Evolutionary conservation across 2,113 vertebrate genomes (phyloP), one percentile per base, ranked within the genome.

Genomic region (Motacilla alba): DNA sequence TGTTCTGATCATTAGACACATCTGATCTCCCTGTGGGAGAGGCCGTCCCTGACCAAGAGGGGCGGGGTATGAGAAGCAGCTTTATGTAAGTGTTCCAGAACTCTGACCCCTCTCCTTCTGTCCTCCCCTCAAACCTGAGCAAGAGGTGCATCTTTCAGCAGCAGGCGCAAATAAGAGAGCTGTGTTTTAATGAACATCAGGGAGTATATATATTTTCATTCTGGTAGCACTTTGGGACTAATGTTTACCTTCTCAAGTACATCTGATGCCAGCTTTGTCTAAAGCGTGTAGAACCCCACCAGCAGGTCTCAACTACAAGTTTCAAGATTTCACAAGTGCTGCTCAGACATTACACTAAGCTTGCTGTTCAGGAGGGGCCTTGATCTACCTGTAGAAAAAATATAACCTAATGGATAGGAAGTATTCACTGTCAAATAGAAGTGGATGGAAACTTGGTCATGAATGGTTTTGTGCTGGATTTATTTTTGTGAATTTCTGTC

Each of bases 1-100:
- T 97, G 83, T 76, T 91, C 64, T 95, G 94, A 84, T 95, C 94
- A 64, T 93, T 91, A 95, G 91, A 87, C 83, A 92, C 91, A 95
- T 92, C 87, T 89, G 87, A 94, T 84, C 35, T 87, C 66, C 31
- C 60, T 55, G 89, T 37, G 66, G 83, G 87, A 94, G 66, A 72
- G 44, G 28, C 81, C 58, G 27, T 31, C 39, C 44, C 84, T 82
- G 69, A 72, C 58, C 1, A 18, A 55, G 67, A 47, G 26, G 74
- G 60, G 21, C 0, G 0, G 53, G 22, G 5, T 62, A 23, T 12
- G 21, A 3, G 5, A 49, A 62, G 59, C 44, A 79, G 70, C 31
- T 93, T 91, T 85, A 73, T 46, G 19, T 79, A 89, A 89, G 43
- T 17, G 53, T 87, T 94, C 60, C 74, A 73, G 58, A 81, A 30